A percentile compares a stretch with the other conserved stretches of the same genome.
Conservation (phyloP, 2,888 invertebrate species). For the Drosophila anomelani region DNA sequence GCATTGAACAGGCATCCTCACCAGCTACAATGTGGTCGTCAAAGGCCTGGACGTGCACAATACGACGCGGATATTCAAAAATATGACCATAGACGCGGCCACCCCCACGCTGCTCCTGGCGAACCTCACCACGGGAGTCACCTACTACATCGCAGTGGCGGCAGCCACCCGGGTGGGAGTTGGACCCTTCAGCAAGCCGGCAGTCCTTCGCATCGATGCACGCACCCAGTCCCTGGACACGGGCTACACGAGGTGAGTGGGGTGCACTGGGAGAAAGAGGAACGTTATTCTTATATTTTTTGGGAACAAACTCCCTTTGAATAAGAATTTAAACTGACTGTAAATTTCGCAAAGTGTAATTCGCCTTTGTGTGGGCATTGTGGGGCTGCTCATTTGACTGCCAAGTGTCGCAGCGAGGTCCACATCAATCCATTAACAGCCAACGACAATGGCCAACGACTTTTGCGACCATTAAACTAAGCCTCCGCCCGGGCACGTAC, state of each 20-base stretch:
- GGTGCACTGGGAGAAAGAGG: background rate
- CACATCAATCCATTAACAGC: conserved; percentile 81
- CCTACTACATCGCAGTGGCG: conserved; percentile 93
- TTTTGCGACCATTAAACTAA: conserved; percentile 72
- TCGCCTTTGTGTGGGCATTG: conserved; percentile 41
- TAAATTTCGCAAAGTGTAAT: background rate
- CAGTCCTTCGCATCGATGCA: conserved; percentile 87
- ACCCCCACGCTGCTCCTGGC: conserved; percentile 91
- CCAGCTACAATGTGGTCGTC: conserved; percentile 91
- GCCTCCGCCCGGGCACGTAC: conserved; percentile 71
- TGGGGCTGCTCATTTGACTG: conserved; percentile 73
- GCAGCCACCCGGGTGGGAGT: conserved; percentile 92
- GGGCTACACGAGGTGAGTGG: conserved; percentile 82
- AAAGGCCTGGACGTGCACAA: conserved; percentile 87
- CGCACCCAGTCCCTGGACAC: conserved; percentile 86
- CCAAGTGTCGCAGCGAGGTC: conserved; percentile 46
- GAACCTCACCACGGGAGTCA: conserved; percentile 92
- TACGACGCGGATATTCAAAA: conserved; percentile 87
- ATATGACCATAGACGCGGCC: conserved; percentile 89
- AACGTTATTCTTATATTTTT: background rate
- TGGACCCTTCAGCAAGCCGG: conserved; percentile 92
- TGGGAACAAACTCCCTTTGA: background rate
- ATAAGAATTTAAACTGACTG: no score
- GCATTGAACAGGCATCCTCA: conserved; percentile 86
- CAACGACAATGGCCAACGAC: conserved; percentile 74